Percentiles rank a stretch among this genome's conserved stretches.
These are phyloP conservation scores for Chrysina gloriosa DNA, from an alignment of 2,888 invertebrate species.

Conservation along the genomic window DNA sequence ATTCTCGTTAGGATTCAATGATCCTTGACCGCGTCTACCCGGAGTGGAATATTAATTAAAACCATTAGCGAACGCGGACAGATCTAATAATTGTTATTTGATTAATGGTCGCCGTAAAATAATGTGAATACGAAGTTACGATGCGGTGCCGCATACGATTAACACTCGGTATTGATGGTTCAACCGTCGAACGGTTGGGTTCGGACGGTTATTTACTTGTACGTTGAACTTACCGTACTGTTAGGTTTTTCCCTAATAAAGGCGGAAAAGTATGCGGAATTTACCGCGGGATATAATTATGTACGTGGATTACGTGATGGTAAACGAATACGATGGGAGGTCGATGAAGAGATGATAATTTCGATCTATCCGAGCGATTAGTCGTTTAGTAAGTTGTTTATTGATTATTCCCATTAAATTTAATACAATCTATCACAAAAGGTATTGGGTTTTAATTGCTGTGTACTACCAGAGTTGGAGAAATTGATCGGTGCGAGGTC, in stretches of 20 bases:
- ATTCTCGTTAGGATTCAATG: not conserved
- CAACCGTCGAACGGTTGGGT: not conserved
- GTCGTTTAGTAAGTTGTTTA: no score
- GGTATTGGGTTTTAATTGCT: no score
- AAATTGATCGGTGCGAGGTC: no score
- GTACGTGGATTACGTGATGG: no score
- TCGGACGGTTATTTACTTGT: not conserved
- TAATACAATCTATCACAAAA: no score
- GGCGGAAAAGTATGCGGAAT: not conserved
- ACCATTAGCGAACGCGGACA: conserved; percentile 21
- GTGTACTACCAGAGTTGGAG: no score
- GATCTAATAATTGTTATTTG: conserved; percentile 32
- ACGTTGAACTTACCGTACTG: not conserved
- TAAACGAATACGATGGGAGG: no score
- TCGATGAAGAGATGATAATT: no score
- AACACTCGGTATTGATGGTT: conserved; percentile 13
- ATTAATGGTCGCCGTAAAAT: conserved; percentile 20
- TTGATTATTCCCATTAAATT: no score
- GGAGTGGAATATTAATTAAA: conserved; percentile 32
- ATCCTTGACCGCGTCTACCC: not conserved
- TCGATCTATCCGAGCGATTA: no score
- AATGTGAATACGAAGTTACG: not conserved
- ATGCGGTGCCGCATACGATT: not conserved
- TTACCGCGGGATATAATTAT: no score
- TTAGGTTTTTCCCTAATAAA: not conserved